Percentiles rank a stretch among this genome's conserved stretches.
phyloP scores from a whole-genome alignment of 2,113 vertebrate species.

The Jacana jacana region DNA sequence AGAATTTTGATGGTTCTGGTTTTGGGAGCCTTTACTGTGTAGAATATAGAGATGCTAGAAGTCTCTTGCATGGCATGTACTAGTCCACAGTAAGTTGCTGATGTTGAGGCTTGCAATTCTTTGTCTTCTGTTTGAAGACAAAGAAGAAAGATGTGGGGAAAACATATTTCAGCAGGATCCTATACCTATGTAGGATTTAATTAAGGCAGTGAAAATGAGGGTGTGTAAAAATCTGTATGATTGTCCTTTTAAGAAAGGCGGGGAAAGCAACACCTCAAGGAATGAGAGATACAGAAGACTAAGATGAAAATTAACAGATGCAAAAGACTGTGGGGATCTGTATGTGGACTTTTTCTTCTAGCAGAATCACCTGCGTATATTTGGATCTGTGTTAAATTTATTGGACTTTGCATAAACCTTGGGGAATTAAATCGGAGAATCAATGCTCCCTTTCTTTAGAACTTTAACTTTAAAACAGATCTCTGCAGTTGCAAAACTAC shows the following conservation, averaged over 20 bases:
- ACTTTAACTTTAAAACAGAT: neutral
- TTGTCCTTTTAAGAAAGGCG: neutral
- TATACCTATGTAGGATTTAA: neutral
- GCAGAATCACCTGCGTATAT: neutral
- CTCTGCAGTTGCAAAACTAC: neutral
- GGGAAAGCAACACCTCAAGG: neutral
- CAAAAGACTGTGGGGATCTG: neutral
- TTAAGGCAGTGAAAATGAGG: neutral
- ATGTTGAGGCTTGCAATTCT: neutral
- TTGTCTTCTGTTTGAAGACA: neutral
- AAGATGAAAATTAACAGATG: neutral
- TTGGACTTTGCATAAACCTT: neutral
- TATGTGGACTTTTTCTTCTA: neutral
- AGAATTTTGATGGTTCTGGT: neutral
- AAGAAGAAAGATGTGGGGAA: neutral
- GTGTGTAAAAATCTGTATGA: neutral
- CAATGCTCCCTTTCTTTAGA: neutral
- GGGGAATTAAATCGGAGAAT: neutral
- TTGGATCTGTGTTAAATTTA: neutral
- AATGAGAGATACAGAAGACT: neutral
- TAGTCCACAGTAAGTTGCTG: neutral
- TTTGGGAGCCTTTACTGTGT: neutral
- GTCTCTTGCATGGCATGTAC: neutral
- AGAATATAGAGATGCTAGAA: neutral
- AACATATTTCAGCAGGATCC: neutral